Percentiles rank a stretch among this genome's conserved stretches.
Evolutionary conservation across 2,797 vertebrate genomes (phyloP).

Genomic region (Cacajao melanocephalus): DNA sequence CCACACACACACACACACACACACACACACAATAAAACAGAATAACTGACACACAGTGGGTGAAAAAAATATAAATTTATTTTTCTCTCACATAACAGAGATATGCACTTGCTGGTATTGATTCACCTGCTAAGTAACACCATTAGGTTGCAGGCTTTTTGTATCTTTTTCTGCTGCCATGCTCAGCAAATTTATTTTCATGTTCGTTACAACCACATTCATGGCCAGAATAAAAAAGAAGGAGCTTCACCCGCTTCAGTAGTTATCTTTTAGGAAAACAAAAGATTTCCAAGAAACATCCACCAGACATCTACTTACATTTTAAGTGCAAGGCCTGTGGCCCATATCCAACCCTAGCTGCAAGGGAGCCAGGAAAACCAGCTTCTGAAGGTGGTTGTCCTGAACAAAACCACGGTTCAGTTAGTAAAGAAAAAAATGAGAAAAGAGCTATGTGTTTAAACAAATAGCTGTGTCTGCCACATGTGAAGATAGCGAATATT

Average conservation of each 20-base stretch:
- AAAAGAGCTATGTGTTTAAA: neutral
- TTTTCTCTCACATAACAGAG: neutral
- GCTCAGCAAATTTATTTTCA: neutral
- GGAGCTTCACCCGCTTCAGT: neutral
- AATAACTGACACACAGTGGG: neutral
- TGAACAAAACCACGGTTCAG: fast-evolving
- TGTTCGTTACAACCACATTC: neutral
- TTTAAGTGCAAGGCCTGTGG: neutral
- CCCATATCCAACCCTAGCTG: neutral
- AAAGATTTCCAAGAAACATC: neutral
- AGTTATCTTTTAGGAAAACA: neutral
- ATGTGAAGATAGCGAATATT: neutral
- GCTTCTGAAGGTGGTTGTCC: neutral
- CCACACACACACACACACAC: too few species aligned
- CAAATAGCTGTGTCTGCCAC: too few species aligned
- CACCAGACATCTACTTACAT: neutral
- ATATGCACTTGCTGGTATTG: neutral
- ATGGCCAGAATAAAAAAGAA: neutral
- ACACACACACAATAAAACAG: neutral
- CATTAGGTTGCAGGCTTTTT: neutral
- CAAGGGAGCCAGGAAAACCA: neutral
- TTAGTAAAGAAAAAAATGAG: neutral
- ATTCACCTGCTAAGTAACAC: neutral
- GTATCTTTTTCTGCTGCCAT: neutral
- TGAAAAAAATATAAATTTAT: neutral